Conservation (phyloP, 2,888 invertebrate species). For the Gasteruption jaculator region DNA sequence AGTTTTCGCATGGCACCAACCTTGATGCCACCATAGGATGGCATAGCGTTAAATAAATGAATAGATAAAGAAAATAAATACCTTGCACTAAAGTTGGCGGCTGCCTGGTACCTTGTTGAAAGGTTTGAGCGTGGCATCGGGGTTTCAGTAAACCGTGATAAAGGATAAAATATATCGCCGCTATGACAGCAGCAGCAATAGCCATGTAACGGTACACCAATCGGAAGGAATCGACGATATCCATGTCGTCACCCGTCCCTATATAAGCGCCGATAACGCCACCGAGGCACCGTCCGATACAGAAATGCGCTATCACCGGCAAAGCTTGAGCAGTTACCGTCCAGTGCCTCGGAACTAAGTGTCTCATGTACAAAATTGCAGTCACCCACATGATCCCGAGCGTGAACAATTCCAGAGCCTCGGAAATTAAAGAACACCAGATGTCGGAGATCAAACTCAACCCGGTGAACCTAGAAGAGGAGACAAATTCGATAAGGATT, state of each 20-base stretch:
- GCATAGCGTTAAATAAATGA: slow-evolving; percentile 3
- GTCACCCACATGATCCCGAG: slow-evolving; percentile 77
- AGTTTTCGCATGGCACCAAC: too few species aligned
- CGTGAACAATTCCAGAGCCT: slow-evolving; percentile 71
- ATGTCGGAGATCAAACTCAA: slow-evolving; percentile 51
- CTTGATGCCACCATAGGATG: neutral
- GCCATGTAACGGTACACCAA: slow-evolving; percentile 64
- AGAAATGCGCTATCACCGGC: slow-evolving; percentile 76
- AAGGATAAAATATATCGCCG: slow-evolving; percentile 65
- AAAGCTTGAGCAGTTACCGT: slow-evolving; percentile 76
- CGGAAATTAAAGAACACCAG: slow-evolving; percentile 66
- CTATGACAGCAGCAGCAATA: slow-evolving; percentile 62
- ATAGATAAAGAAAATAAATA: slow-evolving; percentile 40
- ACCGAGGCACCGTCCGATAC: slow-evolving; percentile 70
- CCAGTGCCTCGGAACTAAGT: slow-evolving; percentile 71
- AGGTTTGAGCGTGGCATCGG: slow-evolving; percentile 62
- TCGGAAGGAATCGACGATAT: slow-evolving; percentile 51
- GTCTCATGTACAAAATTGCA: slow-evolving; percentile 75
- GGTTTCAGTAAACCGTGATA: slow-evolving; percentile 75
- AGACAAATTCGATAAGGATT: too few species aligned
- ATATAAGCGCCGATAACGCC: slow-evolving; percentile 60
- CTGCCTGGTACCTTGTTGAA: slow-evolving; percentile 63
- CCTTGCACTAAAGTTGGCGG: slow-evolving; percentile 64
- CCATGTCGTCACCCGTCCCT: slow-evolving; percentile 49
- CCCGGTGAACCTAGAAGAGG: slow-evolving; percentile 35